These are phyloP conservation scores for Phasia obesa DNA, from an alignment of 2,888 invertebrate species.

Conservation along the genomic window DNA sequence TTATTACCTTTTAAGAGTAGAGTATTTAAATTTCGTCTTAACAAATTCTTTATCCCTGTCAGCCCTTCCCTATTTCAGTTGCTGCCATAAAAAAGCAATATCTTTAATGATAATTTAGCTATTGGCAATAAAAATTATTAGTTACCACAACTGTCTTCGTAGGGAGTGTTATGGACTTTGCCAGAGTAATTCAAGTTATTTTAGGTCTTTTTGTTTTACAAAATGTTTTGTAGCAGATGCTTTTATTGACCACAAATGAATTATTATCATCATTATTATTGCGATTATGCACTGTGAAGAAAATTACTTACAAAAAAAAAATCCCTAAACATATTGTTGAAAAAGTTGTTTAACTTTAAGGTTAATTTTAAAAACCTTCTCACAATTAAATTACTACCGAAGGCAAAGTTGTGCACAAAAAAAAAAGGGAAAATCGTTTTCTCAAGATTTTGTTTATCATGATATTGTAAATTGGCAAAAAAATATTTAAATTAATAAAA, in stretches of 20 bases:
- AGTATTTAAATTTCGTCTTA: conserved; percentile 1
- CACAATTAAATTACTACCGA: conserved; percentile 36
- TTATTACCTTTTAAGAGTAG: not conserved
- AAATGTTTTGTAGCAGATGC: conserved; percentile 51
- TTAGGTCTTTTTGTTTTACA: not conserved
- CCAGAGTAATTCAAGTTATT: conserved; percentile 30
- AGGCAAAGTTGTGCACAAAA: not conserved
- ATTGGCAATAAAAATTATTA: conserved; percentile 56
- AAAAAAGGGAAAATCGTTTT: conserved; percentile 19
- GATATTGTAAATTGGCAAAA: conserved; percentile 7
- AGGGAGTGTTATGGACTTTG: conserved; percentile 54
- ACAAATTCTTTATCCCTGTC: not conserved
- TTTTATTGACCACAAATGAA: conserved; percentile 58
- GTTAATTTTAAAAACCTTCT: conserved; percentile 22
- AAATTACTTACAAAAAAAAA: not conserved
- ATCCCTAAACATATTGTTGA: conserved; percentile 35
- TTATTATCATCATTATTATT: conserved; percentile 54
- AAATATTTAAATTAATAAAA: not conserved
- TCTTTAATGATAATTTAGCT: conserved; percentile 61
- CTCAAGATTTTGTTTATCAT: conserved; percentile 29
- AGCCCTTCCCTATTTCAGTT: conserved; percentile 1
- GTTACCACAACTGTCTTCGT: conserved; percentile 56
- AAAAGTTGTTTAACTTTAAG: conserved; percentile 5
- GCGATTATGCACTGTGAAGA: conserved; percentile 38
- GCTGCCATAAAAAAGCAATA: conserved; percentile 24